phyloP scores from a whole-genome alignment of 2,113 vertebrate genomes.

The Ageneiosus marmoratus region DNA sequence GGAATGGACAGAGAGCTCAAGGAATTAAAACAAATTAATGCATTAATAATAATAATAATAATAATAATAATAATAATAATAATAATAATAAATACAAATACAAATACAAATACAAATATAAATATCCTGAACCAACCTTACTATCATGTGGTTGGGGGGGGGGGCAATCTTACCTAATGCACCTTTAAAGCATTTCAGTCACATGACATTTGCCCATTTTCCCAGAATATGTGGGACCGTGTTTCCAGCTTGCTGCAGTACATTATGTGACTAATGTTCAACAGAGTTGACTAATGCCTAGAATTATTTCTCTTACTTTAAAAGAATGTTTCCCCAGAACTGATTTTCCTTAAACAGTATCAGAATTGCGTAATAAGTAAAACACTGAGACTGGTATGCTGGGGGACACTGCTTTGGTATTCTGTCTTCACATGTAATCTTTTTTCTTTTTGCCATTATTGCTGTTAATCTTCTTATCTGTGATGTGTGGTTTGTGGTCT shows the following conservation, averaged over 20 bases:
- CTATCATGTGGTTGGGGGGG: background rate
- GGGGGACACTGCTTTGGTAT: background rate
- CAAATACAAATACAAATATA: no score
- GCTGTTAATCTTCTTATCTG: constrained; percentile 20
- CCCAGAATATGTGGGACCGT: background rate
- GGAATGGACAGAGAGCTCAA: background rate
- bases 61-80: background rate
- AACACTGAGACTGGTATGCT: background rate
- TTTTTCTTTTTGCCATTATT: background rate
- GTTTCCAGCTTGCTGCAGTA: background rate
- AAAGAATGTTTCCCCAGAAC: background rate
- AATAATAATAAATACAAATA: background rate
- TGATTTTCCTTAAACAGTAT: background rate
- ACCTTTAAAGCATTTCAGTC: background rate
- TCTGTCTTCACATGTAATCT: background rate
- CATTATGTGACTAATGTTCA: background rate
- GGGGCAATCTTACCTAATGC: background rate
- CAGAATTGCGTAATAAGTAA: no score
- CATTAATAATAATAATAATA: no score
- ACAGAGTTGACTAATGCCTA: background rate
- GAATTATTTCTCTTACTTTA: background rate
- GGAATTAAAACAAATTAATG: background rate
- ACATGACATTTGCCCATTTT: background rate
- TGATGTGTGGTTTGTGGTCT: constrained; percentile 32
- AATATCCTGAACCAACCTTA: background rate